Percentiles rank a stretch among this genome's conserved stretches.
These are phyloP conservation scores for Mobula hypostoma DNA, from an alignment of 2,113 vertebrate species.

Conservation along the genomic window DNA sequence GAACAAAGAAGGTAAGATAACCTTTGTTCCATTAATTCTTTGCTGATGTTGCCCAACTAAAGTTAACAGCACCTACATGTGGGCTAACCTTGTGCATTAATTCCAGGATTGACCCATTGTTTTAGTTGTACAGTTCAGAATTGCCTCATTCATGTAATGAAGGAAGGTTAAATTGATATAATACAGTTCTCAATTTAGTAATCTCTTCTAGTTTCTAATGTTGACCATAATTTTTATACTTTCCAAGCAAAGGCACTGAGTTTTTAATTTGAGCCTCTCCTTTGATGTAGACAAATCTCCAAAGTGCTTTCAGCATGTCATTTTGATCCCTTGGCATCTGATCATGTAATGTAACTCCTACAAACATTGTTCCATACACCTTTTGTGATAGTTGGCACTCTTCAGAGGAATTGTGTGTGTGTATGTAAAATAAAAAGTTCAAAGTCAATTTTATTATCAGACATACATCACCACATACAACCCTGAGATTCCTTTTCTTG, in stretches of 20 bases:
- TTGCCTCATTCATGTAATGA: neutral
- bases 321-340: neutral
- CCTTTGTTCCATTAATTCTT: neutral
- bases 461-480: too few species aligned
- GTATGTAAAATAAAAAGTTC: too few species aligned
- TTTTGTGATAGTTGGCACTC: too few species aligned
- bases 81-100: neutral
- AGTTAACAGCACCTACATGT: neutral
- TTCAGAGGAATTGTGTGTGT: too few species aligned
- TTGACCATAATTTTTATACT: neutral
- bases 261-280: neutral
- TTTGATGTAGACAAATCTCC: too few species aligned
- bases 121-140: neutral
- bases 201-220: neutral
- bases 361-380: neutral
- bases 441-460: too few species aligned
- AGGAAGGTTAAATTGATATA: neutral
- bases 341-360: neutral
- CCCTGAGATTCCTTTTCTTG: too few species aligned
- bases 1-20: conserved; percentile 68
- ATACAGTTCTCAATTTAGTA: neutral
- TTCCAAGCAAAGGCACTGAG: neutral
- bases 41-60: neutral
- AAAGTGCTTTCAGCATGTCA: neutral
- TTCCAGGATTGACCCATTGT: neutral